Evolutionary conservation across 2,797 vertebrate genomes (phyloP), one percentile per base, ranked within the genome.

Genomic region (Sebastes diaconus): DNA sequence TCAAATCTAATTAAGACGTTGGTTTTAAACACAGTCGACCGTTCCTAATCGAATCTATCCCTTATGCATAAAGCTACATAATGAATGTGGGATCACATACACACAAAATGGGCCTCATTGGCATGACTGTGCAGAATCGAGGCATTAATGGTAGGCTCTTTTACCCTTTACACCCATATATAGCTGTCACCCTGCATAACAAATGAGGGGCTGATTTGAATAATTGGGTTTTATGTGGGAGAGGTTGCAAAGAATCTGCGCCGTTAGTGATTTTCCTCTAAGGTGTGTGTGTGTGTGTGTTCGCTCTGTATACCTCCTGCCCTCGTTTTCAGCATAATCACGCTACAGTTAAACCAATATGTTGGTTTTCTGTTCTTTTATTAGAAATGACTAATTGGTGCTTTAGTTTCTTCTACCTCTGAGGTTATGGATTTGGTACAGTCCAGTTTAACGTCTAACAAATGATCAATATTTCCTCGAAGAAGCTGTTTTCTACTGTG

Each of bases 21-120:
- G 77, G 61, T 88, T 68, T 87, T 79, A 89, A 88, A 84, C 77
- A 87, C 79, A 88, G 83, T 67, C 80, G 81, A 63, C 79, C 83
- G 29, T 92, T 81, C 80, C 80, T 90, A 93, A 93, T 91, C 76
- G 70, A 87, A 88, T 87, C 69, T 18, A 68, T 63, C 50, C 27
- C 65, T 34, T 70, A 70, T 1, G 66, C 83, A 78, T 81, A 66
- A 71, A 82, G 84, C 81, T 59, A 22, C 84, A 73, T 86, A 84
- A 90, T 90, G 68, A 85, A 88, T 85, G 78, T 76, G 22, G 36
- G 63, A 42, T 18, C 81, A 71, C 78, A 81, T 42, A 13, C 80
- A 86, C 70, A 80, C 65, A 64, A 24, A 72, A 32, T 12, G 14
- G 60, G 73, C 73, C 57, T 86, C 75, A 68, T 71, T 42, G 73